Conservation (phyloP, 1,140 invertebrate species). For the Drosophila quadrilineata region DNA sequence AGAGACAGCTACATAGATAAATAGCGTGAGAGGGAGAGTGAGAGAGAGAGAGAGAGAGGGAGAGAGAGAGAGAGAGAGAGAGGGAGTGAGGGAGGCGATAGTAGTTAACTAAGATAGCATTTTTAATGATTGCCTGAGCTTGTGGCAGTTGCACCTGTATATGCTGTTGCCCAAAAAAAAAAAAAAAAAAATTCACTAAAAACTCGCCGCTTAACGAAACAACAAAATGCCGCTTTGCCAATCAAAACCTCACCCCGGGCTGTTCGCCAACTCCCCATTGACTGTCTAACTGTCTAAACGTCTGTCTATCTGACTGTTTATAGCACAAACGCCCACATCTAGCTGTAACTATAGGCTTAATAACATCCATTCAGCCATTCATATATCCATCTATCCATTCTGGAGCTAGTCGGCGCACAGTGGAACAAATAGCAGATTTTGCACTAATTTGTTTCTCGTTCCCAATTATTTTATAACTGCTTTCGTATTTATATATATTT, state of each 20-base stretch:
- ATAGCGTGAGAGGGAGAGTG: too few relatives aligned
- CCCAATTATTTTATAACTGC: too few relatives aligned
- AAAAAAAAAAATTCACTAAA: constrained; percentile 45
- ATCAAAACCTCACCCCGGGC: constrained; percentile 62
- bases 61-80: too few relatives aligned
- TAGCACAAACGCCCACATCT: constrained; percentile 2
- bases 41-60: too few relatives aligned
- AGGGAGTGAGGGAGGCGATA: too few relatives aligned
- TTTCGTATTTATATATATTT: too few relatives aligned
- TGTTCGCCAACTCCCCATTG: background rate
- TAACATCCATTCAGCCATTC: constrained; percentile 15
- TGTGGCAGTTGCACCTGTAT: constrained; percentile 47
- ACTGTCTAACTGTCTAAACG: background rate
- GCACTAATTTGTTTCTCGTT: too few relatives aligned
- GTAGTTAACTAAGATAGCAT: constrained; percentile 14
- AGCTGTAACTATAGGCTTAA: constrained; percentile 21
- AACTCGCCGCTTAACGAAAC: constrained; percentile 20
- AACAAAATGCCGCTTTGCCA: constrained; percentile 65
- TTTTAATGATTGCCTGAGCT: background rate
- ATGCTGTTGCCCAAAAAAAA: constrained; percentile 47
- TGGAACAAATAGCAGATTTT: too few relatives aligned
- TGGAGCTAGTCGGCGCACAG: constrained; percentile 7
- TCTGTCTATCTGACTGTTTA: background rate
- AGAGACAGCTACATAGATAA: too few relatives aligned
- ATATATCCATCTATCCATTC: too few relatives aligned